These are phyloP conservation scores for Stegophylla sp. DNA, from an alignment of 2,888 invertebrate species.

Conservation along the genomic window DNA sequence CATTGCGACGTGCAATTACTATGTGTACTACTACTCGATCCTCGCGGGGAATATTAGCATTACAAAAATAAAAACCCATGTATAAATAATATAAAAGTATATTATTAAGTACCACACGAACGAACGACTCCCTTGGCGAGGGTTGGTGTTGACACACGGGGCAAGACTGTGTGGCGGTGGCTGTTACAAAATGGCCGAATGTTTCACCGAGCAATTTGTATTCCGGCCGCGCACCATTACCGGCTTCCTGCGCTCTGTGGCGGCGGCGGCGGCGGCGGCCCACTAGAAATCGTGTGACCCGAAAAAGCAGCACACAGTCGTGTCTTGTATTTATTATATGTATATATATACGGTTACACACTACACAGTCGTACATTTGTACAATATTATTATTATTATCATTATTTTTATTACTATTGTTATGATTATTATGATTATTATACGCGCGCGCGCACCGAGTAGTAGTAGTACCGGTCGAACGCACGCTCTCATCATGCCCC, in stretches of 20 bases:
- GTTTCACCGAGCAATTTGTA: slow-evolving; percentile 50
- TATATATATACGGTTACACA: background rate
- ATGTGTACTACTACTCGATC: background rate
- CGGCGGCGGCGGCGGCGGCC: background rate
- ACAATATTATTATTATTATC: background rate
- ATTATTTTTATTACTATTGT: background rate
- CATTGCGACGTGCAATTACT: slow-evolving; percentile 27
- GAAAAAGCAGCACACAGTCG: background rate
- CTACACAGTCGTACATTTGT: background rate
- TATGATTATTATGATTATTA: no score
- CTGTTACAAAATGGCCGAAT: slow-evolving; percentile 53
- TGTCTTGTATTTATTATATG: no score
- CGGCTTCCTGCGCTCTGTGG: slow-evolving; percentile 28
- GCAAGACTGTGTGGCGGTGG: slow-evolving; percentile 17
- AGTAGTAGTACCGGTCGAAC: no score
- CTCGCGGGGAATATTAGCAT: slow-evolving; percentile 37
- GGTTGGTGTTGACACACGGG: slow-evolving; percentile 46
- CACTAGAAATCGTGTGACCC: slow-evolving; percentile 42
- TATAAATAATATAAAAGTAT: background rate
- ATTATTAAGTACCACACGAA: background rate
- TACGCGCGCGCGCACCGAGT: no score
- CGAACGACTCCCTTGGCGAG: background rate
- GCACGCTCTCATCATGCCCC: background rate
- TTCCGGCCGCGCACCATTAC: slow-evolving; percentile 51
- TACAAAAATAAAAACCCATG: slow-evolving; percentile 35